Evolutionary conservation across 2,113 vertebrate species (phyloP), one percentile per base, ranked within the genome.

Genomic region (Proteles cristata): DNA sequence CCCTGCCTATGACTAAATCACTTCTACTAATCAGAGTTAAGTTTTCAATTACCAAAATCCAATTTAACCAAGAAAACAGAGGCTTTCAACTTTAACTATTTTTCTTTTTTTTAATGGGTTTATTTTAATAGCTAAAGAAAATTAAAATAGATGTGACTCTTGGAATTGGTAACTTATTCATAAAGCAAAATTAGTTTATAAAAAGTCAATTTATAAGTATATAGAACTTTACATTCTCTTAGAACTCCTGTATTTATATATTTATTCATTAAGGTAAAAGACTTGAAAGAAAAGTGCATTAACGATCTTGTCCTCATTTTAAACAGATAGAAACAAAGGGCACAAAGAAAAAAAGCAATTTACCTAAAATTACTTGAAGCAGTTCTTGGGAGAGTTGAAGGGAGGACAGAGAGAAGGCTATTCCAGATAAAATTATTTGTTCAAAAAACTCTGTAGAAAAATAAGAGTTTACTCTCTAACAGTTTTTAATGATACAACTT

Each of bases 81-180:
- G 39, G 65, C 87, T 93, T 97, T 95, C 80, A 93, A 96, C 90
- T 92, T 94, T 3, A 97, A 94, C 26, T 74, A 55, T 43, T 97
- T 97, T 95, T 89, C 95, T 94, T 85, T 87, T 80, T 66, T 93
- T 45, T 95, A 93, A 90, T 65, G 66, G 94, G 82, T 84, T 28
- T 97, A 84, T 82, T 63, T 90, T 91, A 95, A 97, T 0, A 16
- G 81, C 96, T 16, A 76, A 95, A 95, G 82, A 76, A 39, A 39
- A 94, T 95, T 93, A 93, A 97, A 97, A 94, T 48, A 97, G 97
- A 97, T 93, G 94, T 95, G 85, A 95, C 76, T 96, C 76, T 87
- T 94, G 26, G 73, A 97, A 97, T 94, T 94, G 91, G 93, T 97
- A 86, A 88, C 88, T 85, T 97, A 96, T 95, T 98, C 96, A 98